Evolutionary conservation across 2,113 vertebrate genomes (phyloP).

Genomic region (Myotis davidii): DNA sequence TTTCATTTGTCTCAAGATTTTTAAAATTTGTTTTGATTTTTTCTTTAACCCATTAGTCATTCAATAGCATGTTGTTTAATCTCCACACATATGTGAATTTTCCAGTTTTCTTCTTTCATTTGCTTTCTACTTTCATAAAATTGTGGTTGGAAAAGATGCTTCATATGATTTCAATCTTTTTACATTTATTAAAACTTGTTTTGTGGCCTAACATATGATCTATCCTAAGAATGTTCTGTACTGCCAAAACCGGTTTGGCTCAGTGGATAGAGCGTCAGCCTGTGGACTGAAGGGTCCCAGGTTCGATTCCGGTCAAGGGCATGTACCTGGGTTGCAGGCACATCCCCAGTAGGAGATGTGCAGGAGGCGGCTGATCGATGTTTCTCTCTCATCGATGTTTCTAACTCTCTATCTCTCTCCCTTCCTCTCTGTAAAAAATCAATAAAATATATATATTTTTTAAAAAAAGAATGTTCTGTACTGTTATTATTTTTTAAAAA

Average conservation of each 20-base stretch:
- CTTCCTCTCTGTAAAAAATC: no score
- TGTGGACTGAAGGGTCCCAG: no score
- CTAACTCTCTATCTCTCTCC: no score
- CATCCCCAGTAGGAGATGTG: no score
- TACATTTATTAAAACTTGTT: background rate
- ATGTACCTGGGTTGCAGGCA: no score
- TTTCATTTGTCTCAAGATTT: background rate
- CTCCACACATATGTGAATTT: background rate
- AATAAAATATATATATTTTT: no score
- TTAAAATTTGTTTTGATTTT: background rate
- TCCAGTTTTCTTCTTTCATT: background rate
- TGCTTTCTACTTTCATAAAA: background rate
- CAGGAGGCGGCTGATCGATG: no score
- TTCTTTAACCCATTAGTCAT: background rate
- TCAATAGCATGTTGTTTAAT: background rate
- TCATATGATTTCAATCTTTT: background rate
- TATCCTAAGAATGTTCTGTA: background rate
- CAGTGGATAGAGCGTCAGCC: no score
- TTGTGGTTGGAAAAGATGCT: background rate
- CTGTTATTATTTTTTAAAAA: background rate
- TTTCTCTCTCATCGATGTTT: no score
- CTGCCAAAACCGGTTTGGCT: no score
- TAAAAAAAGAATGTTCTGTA: background rate
- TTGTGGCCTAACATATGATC: background rate
- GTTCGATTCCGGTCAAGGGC: no score